Evolutionary conservation across 2,113 vertebrate genomes (phyloP).

Genomic region (Ailuropoda melanoleuca): DNA sequence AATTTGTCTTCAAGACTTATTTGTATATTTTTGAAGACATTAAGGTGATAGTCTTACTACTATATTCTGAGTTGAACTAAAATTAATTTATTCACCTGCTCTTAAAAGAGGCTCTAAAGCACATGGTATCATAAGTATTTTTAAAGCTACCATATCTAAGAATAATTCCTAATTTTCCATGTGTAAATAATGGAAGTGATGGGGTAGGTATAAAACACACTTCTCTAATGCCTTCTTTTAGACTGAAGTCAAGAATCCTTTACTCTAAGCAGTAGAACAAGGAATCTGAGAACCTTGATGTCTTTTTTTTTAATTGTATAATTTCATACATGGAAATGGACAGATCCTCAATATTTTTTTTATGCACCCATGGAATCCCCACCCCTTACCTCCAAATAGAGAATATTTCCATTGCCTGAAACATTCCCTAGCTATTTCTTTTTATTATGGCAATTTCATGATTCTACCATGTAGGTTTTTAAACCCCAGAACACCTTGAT

Average conservation of each 20-base stretch:
- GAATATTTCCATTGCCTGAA: background rate
- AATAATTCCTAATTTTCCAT: background rate
- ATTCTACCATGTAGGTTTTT: background rate
- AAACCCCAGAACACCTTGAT: background rate
- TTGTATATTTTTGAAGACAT: constrained; percentile 50
- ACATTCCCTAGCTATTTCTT: background rate
- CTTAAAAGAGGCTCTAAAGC: background rate
- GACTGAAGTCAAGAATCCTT: background rate
- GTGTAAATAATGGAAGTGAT: background rate
- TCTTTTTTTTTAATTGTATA: background rate
- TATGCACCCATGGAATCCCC: background rate
- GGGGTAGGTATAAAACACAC: background rate
- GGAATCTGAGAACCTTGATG: background rate
- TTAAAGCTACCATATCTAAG: background rate
- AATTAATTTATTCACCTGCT: background rate
- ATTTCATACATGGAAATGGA: background rate
- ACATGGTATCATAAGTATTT: background rate
- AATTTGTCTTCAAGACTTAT: background rate
- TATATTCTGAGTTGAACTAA: constrained; percentile 30
- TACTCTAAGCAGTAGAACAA: background rate
- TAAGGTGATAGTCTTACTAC: background rate
- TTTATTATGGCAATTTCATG: background rate
- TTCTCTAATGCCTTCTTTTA: background rate
- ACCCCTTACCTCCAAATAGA: background rate
- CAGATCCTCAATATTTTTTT: background rate